Evolutionary conservation across 2,797 vertebrate species (phyloP), one percentile per base, ranked within the genome.

Genomic region (Neostethus bicornis): DNA sequence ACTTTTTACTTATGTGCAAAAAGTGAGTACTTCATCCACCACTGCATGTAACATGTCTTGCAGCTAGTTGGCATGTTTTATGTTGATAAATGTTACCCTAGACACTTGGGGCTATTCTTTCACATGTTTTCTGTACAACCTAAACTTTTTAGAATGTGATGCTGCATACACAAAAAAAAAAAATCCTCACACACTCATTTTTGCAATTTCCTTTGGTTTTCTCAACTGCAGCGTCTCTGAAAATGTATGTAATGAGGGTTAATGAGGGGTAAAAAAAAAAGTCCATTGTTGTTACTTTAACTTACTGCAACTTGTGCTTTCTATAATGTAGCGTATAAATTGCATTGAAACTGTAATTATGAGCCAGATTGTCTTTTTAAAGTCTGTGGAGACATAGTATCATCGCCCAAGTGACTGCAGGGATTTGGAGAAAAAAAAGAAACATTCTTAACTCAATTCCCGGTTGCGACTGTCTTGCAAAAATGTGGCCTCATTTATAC

Each of bases 401-500:
- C 57, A 42, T 69, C n/a, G 34, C 70, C 70, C 56, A 38, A 43
- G 55, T 62, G 41, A 58, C 73, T 79, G 43, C 53, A 82, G 71
- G 71, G 66, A n/a, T n/a, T n/a, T n/a, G 75, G 80, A 73, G 71
- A 79, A 85, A 83, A 66, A 70, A 79, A 29, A 12, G 4, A 31
- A 31, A 31, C 29, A 83, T 51, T 60, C 64, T 53, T 76, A 77
- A 77, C 49, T 77, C 68, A 66, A 54, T 75, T 86, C 69, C 72
- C 70, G 17, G 58, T 66, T 62, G 66, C 41, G 59, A 63, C 54
- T 73, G 80, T 73, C 73, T 81, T 61, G 57, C 51, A 75, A 73
- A 83, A 75, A 68, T 46, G 53, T 29, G 43, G 61, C 72, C 74
- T 87, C 79, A 77, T 88, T 87, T 81, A 74, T 80, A 56, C 79